Evolutionary conservation across 2,113 vertebrate genomes (phyloP).

Genomic region (Synchiropus splendidus): DNA sequence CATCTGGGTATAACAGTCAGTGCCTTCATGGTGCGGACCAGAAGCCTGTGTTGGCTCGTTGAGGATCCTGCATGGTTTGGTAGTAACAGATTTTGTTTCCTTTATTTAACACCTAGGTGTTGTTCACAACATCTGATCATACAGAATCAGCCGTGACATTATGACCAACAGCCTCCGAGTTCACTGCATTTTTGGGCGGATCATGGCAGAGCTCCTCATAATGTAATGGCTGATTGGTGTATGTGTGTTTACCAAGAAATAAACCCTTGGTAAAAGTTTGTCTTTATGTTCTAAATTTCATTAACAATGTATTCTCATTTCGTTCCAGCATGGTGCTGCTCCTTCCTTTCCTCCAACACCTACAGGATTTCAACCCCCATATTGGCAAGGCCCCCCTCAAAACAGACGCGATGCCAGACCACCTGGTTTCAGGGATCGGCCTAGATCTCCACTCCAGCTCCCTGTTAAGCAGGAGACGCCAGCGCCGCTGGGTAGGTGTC

Average conservation of each 20-base stretch:
- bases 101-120: too few species aligned
- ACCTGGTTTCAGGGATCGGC: slow-evolving; percentile 82
- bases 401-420: slow-evolving; percentile 88
- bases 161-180: too few species aligned
- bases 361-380: slow-evolving; percentile 85
- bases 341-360: slow-evolving; percentile 83
- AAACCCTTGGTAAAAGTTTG: too few species aligned
- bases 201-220: too few species aligned
- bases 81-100: slow-evolving; percentile 13
- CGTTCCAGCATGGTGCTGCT: slow-evolving; percentile 86
- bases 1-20: slow-evolving; percentile 42
- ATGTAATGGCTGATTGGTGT: too few species aligned
- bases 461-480: slow-evolving; percentile 88
- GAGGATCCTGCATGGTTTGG: slow-evolving; percentile 51
- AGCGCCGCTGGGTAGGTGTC: slow-evolving; percentile 78
- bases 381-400: slow-evolving; percentile 93
- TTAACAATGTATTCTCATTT: slow-evolving; percentile 39
- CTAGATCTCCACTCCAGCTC: slow-evolving; percentile 86
- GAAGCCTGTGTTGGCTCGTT: slow-evolving; percentile 46
- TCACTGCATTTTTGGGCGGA: too few species aligned
- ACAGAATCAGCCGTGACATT: too few species aligned
- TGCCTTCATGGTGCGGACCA: slow-evolving; percentile 42
- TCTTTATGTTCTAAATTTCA: too few species aligned
- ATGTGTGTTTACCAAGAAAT: too few species aligned
- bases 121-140: too few species aligned